A percentile compares a stretch with the other conserved stretches of the same genome.
These are phyloP conservation scores for Hirtodrosophila confusa DNA, from an alignment of 2,888 invertebrate species.

Conservation along the genomic window DNA sequence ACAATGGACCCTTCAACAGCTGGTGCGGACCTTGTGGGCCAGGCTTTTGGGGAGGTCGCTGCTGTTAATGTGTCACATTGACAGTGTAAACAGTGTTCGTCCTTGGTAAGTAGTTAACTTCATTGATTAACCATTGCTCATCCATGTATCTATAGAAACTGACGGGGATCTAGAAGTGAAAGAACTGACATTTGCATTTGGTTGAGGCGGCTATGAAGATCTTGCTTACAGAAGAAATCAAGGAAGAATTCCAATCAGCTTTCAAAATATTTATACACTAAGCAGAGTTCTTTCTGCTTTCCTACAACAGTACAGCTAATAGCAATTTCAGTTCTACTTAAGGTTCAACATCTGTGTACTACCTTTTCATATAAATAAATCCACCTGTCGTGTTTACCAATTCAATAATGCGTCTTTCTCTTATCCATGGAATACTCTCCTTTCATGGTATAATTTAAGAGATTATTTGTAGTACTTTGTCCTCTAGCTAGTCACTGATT, in stretches of 20 bases:
- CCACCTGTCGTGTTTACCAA: too few relatives aligned
- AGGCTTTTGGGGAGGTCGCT: conserved; percentile 53
- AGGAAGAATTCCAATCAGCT: conserved; percentile 23
- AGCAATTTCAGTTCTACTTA: not conserved
- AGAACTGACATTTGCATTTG: conserved; percentile 2
- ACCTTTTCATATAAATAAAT: too few relatives aligned
- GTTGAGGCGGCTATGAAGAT: conserved; percentile 1
- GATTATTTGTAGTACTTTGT: too few relatives aligned
- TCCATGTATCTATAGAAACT: too few relatives aligned
- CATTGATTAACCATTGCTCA: too few relatives aligned
- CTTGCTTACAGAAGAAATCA: conserved; percentile 43
- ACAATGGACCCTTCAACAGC: conserved; percentile 43
- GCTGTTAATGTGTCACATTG: conserved; percentile 12
- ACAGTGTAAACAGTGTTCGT: not conserved
- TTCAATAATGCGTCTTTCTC: too few relatives aligned
- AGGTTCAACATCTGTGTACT: not conserved
- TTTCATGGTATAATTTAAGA: too few relatives aligned
- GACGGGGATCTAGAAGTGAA: not conserved
- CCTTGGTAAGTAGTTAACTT: not conserved
- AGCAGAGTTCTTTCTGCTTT: not conserved
- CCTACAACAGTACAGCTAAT: not conserved
- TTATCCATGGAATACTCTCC: too few relatives aligned
- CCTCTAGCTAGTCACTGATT: too few relatives aligned
- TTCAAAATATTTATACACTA: conserved; percentile 23
- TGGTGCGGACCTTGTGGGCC: conserved; percentile 44